Base-by-base conservation (phyloP, 64 coral and sea anemone genomes). In the Platygyra sinensis region DNA sequence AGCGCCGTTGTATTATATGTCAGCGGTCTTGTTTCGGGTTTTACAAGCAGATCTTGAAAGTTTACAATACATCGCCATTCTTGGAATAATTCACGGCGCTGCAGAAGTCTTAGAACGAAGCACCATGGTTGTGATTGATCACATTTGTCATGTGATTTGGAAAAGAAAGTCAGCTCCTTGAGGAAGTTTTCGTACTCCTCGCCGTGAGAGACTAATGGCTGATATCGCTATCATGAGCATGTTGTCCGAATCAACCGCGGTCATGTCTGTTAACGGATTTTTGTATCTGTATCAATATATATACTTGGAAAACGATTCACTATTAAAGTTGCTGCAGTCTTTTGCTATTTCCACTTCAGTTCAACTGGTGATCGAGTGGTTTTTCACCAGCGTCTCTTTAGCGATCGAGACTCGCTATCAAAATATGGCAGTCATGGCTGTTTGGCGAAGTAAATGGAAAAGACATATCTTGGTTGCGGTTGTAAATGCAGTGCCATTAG, bases 171-270 rank as follows among this genome's bases (percentile, higher is more conserved):
- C 33, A 16, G 73, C 73, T 75, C 73, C 31, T 42, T 75, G 73
- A 36, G 73, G 73, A 75, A 75, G 73, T 42, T 75, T 75, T 75
- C 73, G 73, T 75, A 73, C 71, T 32, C 71, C 71, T 73, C 71
- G 71, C 29, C 71, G 71, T 11, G 71, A 73, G 29, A 73, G 73
- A 49, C 73, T 75, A 42, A 75, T 42, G 73, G 73, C 73, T 75
- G 73, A 75, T 54, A 78, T 54, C 39, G 22, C 76, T 78, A 78
- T 78, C 49, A 52, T 78, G n/a, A 78, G 76, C 49, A 78, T 78
- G 49, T 54, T 78, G 42, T 51, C 22, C 55, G 76, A 78, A 78
- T 78, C 76, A 78, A 78, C 76, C n/a, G 76, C 73, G 9, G 39
- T 76, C 5, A 28, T 76, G 73, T 76, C 73, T 76, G 73, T 76